These are phyloP conservation scores for Nemurella pictetii DNA, from an alignment of 2,888 invertebrate genomes.

Conservation along the genomic window DNA sequence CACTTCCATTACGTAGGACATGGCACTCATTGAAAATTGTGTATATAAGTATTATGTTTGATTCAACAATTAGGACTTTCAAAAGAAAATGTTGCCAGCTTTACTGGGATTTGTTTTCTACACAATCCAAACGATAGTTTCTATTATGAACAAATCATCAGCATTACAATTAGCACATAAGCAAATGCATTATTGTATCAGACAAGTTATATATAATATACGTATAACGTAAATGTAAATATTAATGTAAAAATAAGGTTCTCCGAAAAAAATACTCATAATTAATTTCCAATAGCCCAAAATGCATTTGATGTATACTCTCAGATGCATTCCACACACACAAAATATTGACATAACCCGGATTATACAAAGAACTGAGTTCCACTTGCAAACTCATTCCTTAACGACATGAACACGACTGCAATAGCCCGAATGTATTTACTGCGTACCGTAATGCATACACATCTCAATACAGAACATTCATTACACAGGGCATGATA, in stretches of 20 bases:
- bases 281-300: slow-evolving; percentile 41
- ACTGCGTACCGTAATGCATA: slow-evolving; percentile 31
- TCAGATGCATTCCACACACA: slow-evolving; percentile 39
- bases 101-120: not conserved
- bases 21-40: not conserved
- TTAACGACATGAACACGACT: slow-evolving; percentile 20
- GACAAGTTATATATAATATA: slow-evolving; percentile 35
- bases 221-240: slow-evolving; percentile 31
- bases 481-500: not conserved
- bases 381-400: not conserved
- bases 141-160: not conserved
- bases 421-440: slow-evolving; percentile 42
- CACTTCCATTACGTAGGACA: no score
- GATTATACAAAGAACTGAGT: slow-evolving; percentile 35
- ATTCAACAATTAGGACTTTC: not conserved
- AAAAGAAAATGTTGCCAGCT: not conserved
- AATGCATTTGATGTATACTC: slow-evolving; percentile 40
- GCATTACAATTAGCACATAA: slow-evolving; percentile 25
- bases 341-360: slow-evolving; percentile 36
- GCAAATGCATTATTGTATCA: slow-evolving; percentile 28
- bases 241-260: slow-evolving; percentile 33
- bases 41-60: not conserved
- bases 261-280: slow-evolving; percentile 24
- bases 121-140: not conserved
- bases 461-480: slow-evolving; percentile 22